Base-by-base conservation (phyloP, 2,888 invertebrate species). In the Dorcus hopei region DNA sequence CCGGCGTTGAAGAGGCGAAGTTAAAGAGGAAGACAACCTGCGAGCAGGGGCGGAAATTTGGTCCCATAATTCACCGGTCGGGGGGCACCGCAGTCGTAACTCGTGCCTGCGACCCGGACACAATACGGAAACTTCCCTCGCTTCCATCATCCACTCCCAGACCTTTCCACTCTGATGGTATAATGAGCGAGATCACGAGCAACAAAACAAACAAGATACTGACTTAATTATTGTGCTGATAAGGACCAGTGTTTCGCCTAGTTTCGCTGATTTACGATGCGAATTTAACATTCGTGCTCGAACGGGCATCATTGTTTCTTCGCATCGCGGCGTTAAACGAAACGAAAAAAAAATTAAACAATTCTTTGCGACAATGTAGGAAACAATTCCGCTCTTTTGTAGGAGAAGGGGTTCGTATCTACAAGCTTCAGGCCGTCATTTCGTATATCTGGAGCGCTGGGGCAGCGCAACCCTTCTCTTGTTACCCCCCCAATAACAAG, bases 41-140 rank as follows among this genome's bases (percentile, higher is more conserved):
- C 50, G 56, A 65, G 64, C 67, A 63, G 54, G 63, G 62, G 66
- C 68, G 70, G 70, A 70, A 69, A 69, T 70, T 70, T 66, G 68
- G 61, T 65, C 62, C 62, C 68, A 69, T 70, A 70, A 69, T 61
- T 70, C 67, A 70, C 63, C 39, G 38, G 59, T 62, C 61, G 66
- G 64, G 65, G 61, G 62, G 58, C 62, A 65, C 67, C 65, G 59
- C 65, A 64, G 64, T 64, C 54, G 65, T 70, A 70, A 68, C 59
- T 68, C 63, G 57, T 62, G 61, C 53, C 65, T 56, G 63, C 58
- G 61, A 61, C 64, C 59, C 63, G 54, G 58, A 56, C 43, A 62
- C 61, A 59, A 61, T 61, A 59, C 40, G 38, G 38, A n/a, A 26
- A 43, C 43, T 52, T 52, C 41, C 52, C 11, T 52, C 14, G 40